Conservation (phyloP, 1,140 invertebrate genomes). For the Drosophila azteca region DNA sequence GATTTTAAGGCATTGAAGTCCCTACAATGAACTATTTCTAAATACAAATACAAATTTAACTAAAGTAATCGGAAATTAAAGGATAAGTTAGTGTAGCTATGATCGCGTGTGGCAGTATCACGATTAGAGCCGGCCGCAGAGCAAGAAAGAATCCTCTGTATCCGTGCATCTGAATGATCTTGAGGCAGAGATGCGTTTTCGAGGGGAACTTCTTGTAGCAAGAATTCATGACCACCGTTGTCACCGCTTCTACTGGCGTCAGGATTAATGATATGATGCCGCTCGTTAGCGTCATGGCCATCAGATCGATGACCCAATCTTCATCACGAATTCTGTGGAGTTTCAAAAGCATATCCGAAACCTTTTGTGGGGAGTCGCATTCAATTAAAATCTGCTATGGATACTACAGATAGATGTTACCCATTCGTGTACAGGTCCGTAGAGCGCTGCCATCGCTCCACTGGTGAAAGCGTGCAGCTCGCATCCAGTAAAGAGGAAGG, state of each 20-base stretch:
- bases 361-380: not conserved
- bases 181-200: not conserved
- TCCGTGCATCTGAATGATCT: slow-evolving; percentile 20
- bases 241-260: slow-evolving; percentile 28
- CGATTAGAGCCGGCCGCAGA: slow-evolving; percentile 12
- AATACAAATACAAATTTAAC: slow-evolving; percentile 32
- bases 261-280: slow-evolving; percentile 19
- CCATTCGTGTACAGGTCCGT: slow-evolving; percentile 6
- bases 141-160: slow-evolving; percentile 32
- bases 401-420: not conserved
- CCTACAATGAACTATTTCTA: slow-evolving; percentile 22
- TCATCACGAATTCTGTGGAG: not conserved
- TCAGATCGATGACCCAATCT: slow-evolving; percentile 5
- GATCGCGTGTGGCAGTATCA: not conserved
- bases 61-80: not conserved
- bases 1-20: slow-evolving; percentile 28
- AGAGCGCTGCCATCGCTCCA: slow-evolving; percentile 8
- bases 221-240: slow-evolving; percentile 13
- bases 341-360: not conserved
- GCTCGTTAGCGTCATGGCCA: not conserved
- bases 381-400: not conserved
- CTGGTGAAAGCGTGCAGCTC: slow-evolving; percentile 13
- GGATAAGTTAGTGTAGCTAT: slow-evolving; percentile 7
- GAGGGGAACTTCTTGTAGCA: not conserved
- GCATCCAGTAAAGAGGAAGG: slow-evolving; percentile 28